Evolutionary conservation across 2,797 vertebrate species (phyloP), one percentile per base, ranked within the genome.

Genomic region (Coregonus ussuriensis): DNA sequence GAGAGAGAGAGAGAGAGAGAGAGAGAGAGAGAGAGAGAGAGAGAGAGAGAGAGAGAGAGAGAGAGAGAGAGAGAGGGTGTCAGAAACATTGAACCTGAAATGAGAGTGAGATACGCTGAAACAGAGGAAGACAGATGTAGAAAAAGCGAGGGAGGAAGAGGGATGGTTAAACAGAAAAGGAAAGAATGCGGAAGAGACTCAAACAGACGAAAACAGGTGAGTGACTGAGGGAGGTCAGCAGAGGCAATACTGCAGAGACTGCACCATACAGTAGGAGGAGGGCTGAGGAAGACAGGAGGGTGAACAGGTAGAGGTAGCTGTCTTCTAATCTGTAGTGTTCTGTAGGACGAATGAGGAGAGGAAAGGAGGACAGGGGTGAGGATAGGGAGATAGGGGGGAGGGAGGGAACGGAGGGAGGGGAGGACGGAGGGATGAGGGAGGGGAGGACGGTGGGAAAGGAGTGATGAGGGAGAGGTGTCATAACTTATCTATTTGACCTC

Each of bases 381-480:
- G 56, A 16, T 4, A 5, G 56, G 18, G 56, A 18, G 56, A 16
- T 0, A 0, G 33, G 41, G 83, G 75, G 77, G 72, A 82, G 77
- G 82, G 83, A 85, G 65, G 3, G 25, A 81, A 21, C 21, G 69
- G 84, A 76, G 85, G 3, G 51, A 83, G 85, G 88, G 77, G 29
- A 33, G 1, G 6, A 6, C 4, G 0, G 51, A 15, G 14, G 13
- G 3, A 9, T 4, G 13, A 15, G 4, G 63, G 1, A 31, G 14
- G 65, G 9, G 9, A 11, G 1, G 21, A 1, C 0, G 59, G 59
- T 63, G 18, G 21, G 65, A 14, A 25, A 33, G 4, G 1, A 67
- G 4, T 4, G 31, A 6, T 33, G 31, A 35, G 31, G 14, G 29
- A 35, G 4, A 4, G 31, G 1, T 67, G 31, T 31, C 63, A 66